Conservation (phyloP, 2,888 invertebrate genomes). For the Drosophila neoperkinsi region DNA sequence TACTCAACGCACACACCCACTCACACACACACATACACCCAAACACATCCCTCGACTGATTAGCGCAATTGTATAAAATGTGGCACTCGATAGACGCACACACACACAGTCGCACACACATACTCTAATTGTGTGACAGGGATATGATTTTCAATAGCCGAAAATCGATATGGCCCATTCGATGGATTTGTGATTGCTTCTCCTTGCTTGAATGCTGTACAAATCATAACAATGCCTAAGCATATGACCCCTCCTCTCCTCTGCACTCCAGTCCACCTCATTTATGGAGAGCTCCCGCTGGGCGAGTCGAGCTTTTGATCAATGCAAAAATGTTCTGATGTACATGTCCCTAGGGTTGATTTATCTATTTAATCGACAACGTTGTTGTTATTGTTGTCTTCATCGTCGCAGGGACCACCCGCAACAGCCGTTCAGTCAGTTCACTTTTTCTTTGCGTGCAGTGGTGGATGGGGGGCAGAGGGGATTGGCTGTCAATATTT, state of each 20-base stretch:
- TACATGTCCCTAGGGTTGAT: slow-evolving; percentile 80
- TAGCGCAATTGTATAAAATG: slow-evolving; percentile 71
- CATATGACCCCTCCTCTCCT: slow-evolving; percentile 11
- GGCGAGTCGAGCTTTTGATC: slow-evolving; percentile 61
- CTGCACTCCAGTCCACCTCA: not conserved
- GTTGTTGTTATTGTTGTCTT: slow-evolving; percentile 12
- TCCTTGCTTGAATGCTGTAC: slow-evolving; percentile 18
- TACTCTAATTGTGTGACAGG: slow-evolving; percentile 42
- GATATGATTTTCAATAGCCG: slow-evolving; percentile 59
- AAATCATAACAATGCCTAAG: slow-evolving; percentile 69
- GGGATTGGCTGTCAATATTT: slow-evolving; percentile 70
- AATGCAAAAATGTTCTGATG: slow-evolving; percentile 71
- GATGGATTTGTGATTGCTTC: slow-evolving; percentile 32
- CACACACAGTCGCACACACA: slow-evolving; percentile 1
- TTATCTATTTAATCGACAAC: slow-evolving; percentile 80
- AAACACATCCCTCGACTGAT: slow-evolving; percentile 44
- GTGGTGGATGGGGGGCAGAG: slow-evolving; percentile 1
- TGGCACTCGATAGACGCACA: slow-evolving; percentile 19
- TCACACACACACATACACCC: slow-evolving; percentile 1
- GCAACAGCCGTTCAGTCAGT: slow-evolving; percentile 21
- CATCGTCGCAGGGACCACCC: slow-evolving; percentile 10
- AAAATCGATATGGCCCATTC: slow-evolving; percentile 69
- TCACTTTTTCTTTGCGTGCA: slow-evolving; percentile 5
- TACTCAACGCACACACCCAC: not conserved
- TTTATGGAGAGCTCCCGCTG: slow-evolving; percentile 10